Evolutionary conservation across 2,888 invertebrate genomes (phyloP).

Genomic region (Eubasilissa splendida): DNA sequence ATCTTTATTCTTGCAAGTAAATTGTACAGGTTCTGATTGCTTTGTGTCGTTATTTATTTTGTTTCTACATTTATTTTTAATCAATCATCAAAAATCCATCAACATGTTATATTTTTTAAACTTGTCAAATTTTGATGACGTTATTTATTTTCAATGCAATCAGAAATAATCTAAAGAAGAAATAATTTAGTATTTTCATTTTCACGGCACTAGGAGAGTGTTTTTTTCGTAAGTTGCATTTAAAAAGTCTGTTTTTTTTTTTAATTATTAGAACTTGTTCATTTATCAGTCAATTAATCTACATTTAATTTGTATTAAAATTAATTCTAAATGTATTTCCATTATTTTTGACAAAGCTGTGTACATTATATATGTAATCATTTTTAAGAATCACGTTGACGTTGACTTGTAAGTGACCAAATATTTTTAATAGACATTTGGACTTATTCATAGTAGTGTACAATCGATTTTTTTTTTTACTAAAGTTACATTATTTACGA

Average conservation of each 20-base stretch:
- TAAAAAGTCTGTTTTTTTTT: background rate
- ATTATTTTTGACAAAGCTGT: background rate
- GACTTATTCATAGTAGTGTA: too few species aligned
- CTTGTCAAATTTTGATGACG: background rate
- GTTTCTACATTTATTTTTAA: constrained; percentile 4
- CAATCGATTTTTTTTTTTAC: background rate
- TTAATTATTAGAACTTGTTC: background rate
- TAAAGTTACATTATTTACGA: constrained; percentile 3
- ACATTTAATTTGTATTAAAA: too few species aligned
- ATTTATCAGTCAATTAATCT: background rate
- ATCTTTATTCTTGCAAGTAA: constrained; percentile 65
- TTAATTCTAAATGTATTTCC: background rate
- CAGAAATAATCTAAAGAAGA: constrained; percentile 10
- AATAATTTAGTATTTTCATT: background rate
- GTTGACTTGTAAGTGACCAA: too few species aligned
- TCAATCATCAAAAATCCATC: too few species aligned
- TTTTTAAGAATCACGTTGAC: too few species aligned
- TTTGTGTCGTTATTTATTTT: constrained; percentile 33
- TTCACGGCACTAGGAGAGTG: constrained; percentile 24
- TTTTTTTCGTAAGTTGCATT: constrained; percentile 19
- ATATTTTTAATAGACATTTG: too few species aligned
- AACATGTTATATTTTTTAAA: too few species aligned
- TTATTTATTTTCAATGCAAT: constrained; percentile 33
- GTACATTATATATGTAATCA: too few species aligned
- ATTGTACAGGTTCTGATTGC: constrained; percentile 75